Percentiles rank a stretch among this genome's conserved stretches.
These are phyloP conservation scores for Anguilla marmorata DNA, from an alignment of 2,797 vertebrate genomes.

Conservation along the genomic window DNA sequence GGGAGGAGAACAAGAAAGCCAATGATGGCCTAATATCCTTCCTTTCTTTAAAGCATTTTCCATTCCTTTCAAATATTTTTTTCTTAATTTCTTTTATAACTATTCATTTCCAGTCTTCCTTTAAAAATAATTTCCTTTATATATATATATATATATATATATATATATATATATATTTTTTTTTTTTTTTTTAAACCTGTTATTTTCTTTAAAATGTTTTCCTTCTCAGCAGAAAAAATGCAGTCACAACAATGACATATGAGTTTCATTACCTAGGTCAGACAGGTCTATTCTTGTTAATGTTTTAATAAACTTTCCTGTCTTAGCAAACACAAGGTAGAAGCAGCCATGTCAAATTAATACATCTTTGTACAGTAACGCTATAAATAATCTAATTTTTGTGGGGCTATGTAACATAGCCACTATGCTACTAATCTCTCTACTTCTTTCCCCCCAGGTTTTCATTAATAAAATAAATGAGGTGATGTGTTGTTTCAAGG, in stretches of 20 bases:
- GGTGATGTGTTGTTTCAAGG: slow-evolving; percentile 42
- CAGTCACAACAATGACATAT: not conserved
- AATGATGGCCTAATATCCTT: not conserved
- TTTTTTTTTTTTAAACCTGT: not conserved
- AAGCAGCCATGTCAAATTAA: slow-evolving; percentile 10
- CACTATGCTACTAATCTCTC: not conserved
- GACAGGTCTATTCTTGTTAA: not conserved
- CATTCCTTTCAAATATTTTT: not conserved
- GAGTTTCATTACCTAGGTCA: not conserved
- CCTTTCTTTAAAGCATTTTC: not conserved
- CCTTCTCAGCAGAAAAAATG: not conserved
- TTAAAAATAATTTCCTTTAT: slow-evolving; percentile 3
- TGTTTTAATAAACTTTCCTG: not conserved
- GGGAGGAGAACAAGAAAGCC: slow-evolving; percentile 39
- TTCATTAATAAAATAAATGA: slow-evolving; percentile 33
- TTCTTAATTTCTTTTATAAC: not conserved
- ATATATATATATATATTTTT: not conserved
- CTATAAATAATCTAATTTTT: slow-evolving; percentile 1
- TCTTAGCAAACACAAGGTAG: not conserved
- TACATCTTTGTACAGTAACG: not conserved
- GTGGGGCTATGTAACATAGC: not conserved
- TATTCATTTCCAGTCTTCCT: not conserved
- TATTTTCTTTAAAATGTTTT: not conserved
- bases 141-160: too few relatives aligned
- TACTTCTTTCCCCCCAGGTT: slow-evolving; percentile 35